Percentiles rank a stretch among this genome's conserved stretches.
These are phyloP conservation scores for Zeugodacus cucurbitae DNA, from an alignment of 1,140 invertebrate species.

Conservation along the genomic window DNA sequence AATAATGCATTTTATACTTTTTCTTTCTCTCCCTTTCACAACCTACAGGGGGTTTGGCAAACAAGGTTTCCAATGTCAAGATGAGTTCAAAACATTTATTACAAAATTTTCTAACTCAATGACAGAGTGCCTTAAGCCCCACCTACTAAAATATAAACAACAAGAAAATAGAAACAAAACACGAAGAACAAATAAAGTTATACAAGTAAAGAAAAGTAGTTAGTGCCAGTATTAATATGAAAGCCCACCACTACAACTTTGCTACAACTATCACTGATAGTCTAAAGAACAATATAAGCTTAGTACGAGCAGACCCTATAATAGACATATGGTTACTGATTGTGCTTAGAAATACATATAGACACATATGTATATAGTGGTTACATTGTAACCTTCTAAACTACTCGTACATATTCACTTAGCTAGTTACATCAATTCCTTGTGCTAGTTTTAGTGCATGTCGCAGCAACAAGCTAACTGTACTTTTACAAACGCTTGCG, in stretches of 20 bases:
- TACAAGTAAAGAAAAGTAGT: not conserved
- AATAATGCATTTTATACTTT: not conserved
- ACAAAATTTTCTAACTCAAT: not conserved
- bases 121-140: not conserved
- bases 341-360: not conserved
- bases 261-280: not conserved
- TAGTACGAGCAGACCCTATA: not conserved
- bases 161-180: not conserved
- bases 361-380: not conserved
- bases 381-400: too few species aligned
- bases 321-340: not conserved
- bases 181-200: not conserved
- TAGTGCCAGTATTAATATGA: too few species aligned
- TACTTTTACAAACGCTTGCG: not conserved
- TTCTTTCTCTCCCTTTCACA: not conserved
- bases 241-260: too few species aligned
- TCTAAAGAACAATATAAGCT: not conserved
- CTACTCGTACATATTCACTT: not conserved
- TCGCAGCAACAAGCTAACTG: not conserved
- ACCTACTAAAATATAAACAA: not conserved
- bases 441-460: not conserved
- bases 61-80: constrained; percentile 98
- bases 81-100: constrained; percentile 69
- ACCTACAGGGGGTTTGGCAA: constrained; percentile 94
- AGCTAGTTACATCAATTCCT: not conserved